Base-by-base conservation (phyloP, 2,113 vertebrate species). In the Engraulis encrasicolus region DNA sequence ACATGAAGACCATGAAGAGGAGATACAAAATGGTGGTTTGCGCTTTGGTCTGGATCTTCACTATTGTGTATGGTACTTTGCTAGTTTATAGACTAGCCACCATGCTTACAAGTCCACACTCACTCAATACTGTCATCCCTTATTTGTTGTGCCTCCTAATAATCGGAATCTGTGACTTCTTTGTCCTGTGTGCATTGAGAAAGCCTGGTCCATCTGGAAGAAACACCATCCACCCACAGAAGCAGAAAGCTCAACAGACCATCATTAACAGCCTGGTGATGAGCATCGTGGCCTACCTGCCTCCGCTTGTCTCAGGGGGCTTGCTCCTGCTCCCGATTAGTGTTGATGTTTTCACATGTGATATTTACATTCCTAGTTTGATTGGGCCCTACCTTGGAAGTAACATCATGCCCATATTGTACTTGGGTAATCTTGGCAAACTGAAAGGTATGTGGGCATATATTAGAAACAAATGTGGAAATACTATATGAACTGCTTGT, bases 131-230 rank as follows among this genome's bases (percentile, higher is more conserved):
- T n/a, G n/a, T n/a, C n/a, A n/a, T n/a, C n/a, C n/a, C n/a, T 80
- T 11, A 17, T n/a, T 83, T 4, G 6, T 81, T 45, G 84, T 66
- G n/a, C 18, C 50, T 87, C 31, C 83, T 78, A 18, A n/a, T 78
- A n/a, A 85, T 85, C 48, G 50, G 17, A 1, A 71, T 81, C 78
- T 74, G 74, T 79, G 84, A 87, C n/a, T n/a, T 83, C 11, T 83
- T 66, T 2, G 61, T 85, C 34, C 82, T 87, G 12, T 9, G 11
- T 23, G 81, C 45, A 12, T 45, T 85, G 48, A 83, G 40, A 52
- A 87, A 84, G 36, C 19, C 78, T 23, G 81, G 50, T 66, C 71
- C 84, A 34, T 52, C 81, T 45, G 84, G 61, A 81, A 85, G 83
- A 11, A 81, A 7, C 0, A 38, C 19, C 45, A 36, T 81, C 19